Conservation (phyloP, 1,140 invertebrate genomes). For the Cylas formicarius region DNA sequence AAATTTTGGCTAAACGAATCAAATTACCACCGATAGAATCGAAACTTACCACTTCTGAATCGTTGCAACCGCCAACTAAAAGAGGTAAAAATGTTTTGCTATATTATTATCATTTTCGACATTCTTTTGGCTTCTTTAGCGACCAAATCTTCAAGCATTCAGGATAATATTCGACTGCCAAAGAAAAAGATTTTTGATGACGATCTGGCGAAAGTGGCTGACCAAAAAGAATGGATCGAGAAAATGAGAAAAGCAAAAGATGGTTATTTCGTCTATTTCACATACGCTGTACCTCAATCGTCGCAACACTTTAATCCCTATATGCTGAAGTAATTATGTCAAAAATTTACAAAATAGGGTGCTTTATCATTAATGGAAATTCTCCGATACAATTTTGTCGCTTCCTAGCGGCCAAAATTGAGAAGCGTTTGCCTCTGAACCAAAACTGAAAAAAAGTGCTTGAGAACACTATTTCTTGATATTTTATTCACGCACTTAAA, state of each 20-base stretch:
- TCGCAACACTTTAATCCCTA: conserved; percentile 66
- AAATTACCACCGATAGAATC: conserved; percentile 9
- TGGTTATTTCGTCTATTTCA: conserved; percentile 58
- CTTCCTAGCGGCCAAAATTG: too few relatives aligned
- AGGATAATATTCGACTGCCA: too few relatives aligned
- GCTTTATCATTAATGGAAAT: conserved; percentile 1
- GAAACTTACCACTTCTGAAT: conserved; percentile 11
- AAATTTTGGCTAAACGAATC: conserved; percentile 7
- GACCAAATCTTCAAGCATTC: too few relatives aligned
- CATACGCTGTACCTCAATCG: conserved; percentile 57
- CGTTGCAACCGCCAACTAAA: too few relatives aligned
- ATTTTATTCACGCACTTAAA: too few relatives aligned
- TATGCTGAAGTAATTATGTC: conserved; percentile 47
- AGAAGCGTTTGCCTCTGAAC: too few relatives aligned
- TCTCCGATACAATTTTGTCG: neutral
- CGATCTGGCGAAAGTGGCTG: conserved; percentile 35
- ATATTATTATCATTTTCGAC: too few relatives aligned
- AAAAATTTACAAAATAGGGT: neutral
- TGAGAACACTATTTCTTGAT: too few relatives aligned
- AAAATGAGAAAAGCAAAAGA: conserved; percentile 44
- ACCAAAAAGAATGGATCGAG: conserved; percentile 50
- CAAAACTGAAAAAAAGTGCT: too few relatives aligned
- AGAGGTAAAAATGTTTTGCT: too few relatives aligned
- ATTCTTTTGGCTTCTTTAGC: too few relatives aligned
- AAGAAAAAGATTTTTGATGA: too few relatives aligned